Conservation (phyloP, 2,797 vertebrate species). For the Pogonophryne albipinna region DNA sequence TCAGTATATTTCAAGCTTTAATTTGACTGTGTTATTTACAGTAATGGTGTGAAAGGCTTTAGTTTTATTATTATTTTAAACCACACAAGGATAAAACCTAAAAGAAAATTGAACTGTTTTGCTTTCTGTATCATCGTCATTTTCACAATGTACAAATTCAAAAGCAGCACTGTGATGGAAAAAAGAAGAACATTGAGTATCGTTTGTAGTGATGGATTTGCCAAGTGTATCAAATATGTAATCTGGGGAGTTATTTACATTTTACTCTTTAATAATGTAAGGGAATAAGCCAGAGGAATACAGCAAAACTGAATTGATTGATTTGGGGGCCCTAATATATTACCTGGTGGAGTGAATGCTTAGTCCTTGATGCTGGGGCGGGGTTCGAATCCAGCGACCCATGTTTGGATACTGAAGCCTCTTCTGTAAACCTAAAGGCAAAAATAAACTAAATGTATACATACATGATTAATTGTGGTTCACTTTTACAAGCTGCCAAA, state of each 20-base stretch:
- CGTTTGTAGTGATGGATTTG: not conserved
- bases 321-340: too few relatives aligned
- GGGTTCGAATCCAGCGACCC: too few relatives aligned
- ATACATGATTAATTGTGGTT: too few relatives aligned
- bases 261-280: not conserved
- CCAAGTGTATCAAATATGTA: not conserved
- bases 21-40: not conserved
- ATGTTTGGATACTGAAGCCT: too few relatives aligned
- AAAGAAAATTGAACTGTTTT: not conserved
- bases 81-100: not conserved
- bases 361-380: too few relatives aligned
- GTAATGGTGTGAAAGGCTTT: not conserved
- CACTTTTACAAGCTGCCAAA: too few relatives aligned
- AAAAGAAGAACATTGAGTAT: slow-evolving; percentile 3
- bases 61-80: not conserved
- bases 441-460: too few relatives aligned
- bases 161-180: slow-evolving; percentile 8
- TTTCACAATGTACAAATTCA: not conserved
- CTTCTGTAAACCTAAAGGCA: too few relatives aligned
- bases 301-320: not conserved
- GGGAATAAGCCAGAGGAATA: not conserved
- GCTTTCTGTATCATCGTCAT: slow-evolving; percentile 9
- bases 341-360: too few relatives aligned
- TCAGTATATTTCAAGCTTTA: not conserved
- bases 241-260: not conserved